Evolutionary conservation across 2,888 invertebrate species (phyloP), one percentile per base, ranked within the genome.

Genomic region (Baronia brevicornis): DNA sequence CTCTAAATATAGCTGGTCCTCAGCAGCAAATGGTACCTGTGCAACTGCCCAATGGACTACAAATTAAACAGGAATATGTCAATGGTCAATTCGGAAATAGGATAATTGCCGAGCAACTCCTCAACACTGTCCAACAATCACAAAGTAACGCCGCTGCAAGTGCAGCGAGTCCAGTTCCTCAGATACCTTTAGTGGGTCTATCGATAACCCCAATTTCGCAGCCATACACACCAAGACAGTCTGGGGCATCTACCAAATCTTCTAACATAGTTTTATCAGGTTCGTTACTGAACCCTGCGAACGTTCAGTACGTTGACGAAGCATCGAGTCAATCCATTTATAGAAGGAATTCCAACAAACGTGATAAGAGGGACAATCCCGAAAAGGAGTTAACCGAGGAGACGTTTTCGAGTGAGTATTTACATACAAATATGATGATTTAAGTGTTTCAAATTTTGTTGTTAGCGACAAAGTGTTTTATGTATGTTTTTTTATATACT

Each of bases 81-180:
- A 90, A 90, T 48, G 91, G 90, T 0, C 91, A 91, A 60, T 85
- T 90, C 24, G 86, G 85, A 1, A 87, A 74, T 21, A 73, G 88
- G 9, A 63, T 86, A 10, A 78, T 88, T 2, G 84, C 88, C 1
- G 87, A 88, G 44, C 89, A 88, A 44, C 65, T 88, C 1, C 54
- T 87, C 1, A 78, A 71, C 37, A n/a, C 9, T 18, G 69, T 62
- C 38, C 57, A 70, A 3, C 79, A 60, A 10, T 47, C 66, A 35
- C 32, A 47, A 3, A 45, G 59, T 7, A 25, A 40, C 5, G 57
- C 64, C 2, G 60, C 58, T 10, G 30, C 51, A 1, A 50, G 48
- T n/a, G 35, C 39, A n/a, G 28, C 27, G 3, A 14, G 25, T 13
- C 33, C 50, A 2, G 36, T 53, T 2, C 44, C 60, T 10, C 65